Percentiles rank a stretch among this genome's conserved stretches.
phyloP scores from a whole-genome alignment of 1,140 invertebrate genomes.

The Mylabris phalerata region DNA sequence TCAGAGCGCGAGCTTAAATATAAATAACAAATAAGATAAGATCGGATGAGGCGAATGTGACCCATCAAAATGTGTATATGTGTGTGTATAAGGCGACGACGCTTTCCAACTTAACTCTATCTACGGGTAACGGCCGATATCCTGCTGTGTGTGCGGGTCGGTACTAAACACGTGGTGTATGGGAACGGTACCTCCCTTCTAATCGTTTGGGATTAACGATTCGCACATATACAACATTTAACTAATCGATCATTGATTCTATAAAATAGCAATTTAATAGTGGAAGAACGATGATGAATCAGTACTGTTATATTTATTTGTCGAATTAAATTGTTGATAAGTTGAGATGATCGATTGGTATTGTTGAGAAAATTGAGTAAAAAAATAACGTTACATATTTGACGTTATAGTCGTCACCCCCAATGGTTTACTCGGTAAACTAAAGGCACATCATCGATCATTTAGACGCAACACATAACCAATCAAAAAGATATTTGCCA shows the following conservation, averaged over 20 bases:
- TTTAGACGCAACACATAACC: too few relatives aligned
- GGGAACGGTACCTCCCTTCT: constrained; percentile 20
- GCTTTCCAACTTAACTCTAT: constrained; percentile 21
- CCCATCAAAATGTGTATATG: constrained; percentile 5
- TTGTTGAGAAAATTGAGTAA: too few relatives aligned
- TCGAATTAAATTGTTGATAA: too few relatives aligned
- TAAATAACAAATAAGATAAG: constrained; percentile 31
- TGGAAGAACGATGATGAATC: too few relatives aligned
- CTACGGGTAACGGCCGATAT: constrained; percentile 19
- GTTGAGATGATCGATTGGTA: constrained; percentile 1
- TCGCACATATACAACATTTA: neutral
- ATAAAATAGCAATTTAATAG: too few relatives aligned
- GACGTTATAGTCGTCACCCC: too few relatives aligned
- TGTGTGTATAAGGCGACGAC: constrained; percentile 19
- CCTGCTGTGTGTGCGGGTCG: constrained; percentile 10
- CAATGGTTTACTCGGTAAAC: too few relatives aligned
- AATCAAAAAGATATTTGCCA: too few relatives aligned
- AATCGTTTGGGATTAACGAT: constrained; percentile 11
- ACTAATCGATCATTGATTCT: neutral
- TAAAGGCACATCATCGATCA: too few relatives aligned
- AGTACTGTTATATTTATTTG: too few relatives aligned
- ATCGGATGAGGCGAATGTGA: constrained; percentile 25
- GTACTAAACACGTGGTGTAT: constrained; percentile 18
- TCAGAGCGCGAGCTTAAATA: constrained; percentile 29
- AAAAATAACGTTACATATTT: too few relatives aligned